phyloP scores from a whole-genome alignment of 2,113 vertebrate genomes.

The Chionodraco myersi region DNA sequence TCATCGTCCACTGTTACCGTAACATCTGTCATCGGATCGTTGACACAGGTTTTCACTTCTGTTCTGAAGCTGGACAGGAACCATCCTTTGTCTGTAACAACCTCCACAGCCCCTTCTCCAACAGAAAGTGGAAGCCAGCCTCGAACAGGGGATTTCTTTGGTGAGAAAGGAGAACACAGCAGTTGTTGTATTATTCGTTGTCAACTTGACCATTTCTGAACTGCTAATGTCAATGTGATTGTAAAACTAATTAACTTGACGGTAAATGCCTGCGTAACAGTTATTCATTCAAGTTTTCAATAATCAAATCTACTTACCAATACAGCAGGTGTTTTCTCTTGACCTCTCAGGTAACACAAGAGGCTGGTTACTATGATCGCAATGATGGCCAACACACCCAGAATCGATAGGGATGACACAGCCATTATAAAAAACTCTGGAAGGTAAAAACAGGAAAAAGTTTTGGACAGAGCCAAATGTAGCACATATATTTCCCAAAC shows the following conservation, averaged over 20 bases:
- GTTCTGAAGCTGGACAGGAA: constrained; percentile 57
- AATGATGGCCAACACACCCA: constrained; percentile 38
- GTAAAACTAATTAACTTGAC: neutral
- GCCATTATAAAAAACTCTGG: constrained; percentile 60
- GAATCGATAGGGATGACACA: constrained; percentile 37
- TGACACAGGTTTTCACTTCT: constrained; percentile 17
- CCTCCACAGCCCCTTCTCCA: constrained; percentile 67
- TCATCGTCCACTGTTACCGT: constrained; percentile 3
- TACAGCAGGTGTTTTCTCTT: constrained; percentile 74
- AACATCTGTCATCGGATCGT: neutral
- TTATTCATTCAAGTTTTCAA: neutral
- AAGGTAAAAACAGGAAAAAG: neutral
- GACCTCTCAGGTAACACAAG: constrained; percentile 69
- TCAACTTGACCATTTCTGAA: neutral
- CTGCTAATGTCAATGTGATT: neutral
- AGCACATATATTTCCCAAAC: no score
- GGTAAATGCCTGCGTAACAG: no score
- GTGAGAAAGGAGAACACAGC: neutral
- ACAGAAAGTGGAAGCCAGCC: constrained; percentile 77
- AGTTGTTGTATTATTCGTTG: neutral
- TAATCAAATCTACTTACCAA: constrained; percentile 72
- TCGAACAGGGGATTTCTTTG: constrained; percentile 72
- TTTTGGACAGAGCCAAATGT: no score
- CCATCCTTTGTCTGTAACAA: constrained; percentile 82
- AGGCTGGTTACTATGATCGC: constrained; percentile 26